Percentiles rank a stretch among this genome's conserved stretches.
phyloP scores from a whole-genome alignment of 1,140 invertebrate species.

The Drosophila sproati region DNA sequence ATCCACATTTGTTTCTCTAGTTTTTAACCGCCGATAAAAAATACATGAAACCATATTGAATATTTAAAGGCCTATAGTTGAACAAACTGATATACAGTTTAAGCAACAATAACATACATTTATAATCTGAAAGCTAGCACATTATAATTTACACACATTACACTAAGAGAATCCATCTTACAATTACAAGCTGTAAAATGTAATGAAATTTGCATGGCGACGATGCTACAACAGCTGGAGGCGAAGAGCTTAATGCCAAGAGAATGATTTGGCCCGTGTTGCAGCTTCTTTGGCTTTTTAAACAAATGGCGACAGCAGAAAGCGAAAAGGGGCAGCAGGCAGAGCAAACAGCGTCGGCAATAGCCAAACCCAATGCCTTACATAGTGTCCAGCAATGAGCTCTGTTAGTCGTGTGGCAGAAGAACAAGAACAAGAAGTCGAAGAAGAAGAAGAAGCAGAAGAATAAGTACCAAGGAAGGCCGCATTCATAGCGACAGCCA shows the following conservation, averaged over 20 bases:
- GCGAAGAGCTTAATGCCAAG: constrained; percentile 18
- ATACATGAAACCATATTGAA: too few species aligned
- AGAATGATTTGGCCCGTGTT: not conserved
- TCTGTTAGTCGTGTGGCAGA: constrained; percentile 20
- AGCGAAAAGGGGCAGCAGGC: constrained; percentile 45
- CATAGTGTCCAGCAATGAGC: constrained; percentile 52
- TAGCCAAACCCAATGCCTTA: constrained; percentile 72
- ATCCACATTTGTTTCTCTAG: too few species aligned
- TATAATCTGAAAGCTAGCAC: too few species aligned
- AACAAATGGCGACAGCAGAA: constrained; percentile 23
- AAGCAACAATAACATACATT: too few species aligned
- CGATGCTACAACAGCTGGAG: constrained; percentile 20
- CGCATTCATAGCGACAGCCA: not conserved
- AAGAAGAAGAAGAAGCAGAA: constrained; percentile 6
- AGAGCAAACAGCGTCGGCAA: constrained; percentile 2
- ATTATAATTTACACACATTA: too few species aligned
- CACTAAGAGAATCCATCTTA: not conserved
- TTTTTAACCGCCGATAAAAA: too few species aligned
- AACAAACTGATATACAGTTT: too few species aligned
- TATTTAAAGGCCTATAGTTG: too few species aligned
- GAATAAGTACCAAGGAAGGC: constrained; percentile 13
- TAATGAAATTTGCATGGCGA: constrained; percentile 47
- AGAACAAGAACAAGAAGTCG: constrained; percentile 10
- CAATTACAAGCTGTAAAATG: constrained; percentile 38
- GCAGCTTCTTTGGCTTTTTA: not conserved